Percentiles rank a stretch among this genome's conserved stretches.
Evolutionary conservation across 2,113 vertebrate genomes (phyloP).

Genomic region (Setophaga petechia): DNA sequence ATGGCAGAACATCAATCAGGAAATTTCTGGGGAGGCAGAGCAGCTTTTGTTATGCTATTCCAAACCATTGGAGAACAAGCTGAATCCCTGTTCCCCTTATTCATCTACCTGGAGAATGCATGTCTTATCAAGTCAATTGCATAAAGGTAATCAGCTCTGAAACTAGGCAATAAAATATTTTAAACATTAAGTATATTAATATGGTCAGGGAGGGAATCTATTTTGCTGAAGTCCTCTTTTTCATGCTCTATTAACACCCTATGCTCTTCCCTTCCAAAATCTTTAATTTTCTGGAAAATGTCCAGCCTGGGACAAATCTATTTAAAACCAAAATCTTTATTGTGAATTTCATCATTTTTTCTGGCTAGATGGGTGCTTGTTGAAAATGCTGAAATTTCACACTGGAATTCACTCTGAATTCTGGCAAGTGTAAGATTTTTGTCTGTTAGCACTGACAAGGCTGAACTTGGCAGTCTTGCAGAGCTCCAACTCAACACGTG

Average conservation of each 20-base stretch:
- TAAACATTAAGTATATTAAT: not conserved
- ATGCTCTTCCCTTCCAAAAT: not conserved
- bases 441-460: not conserved
- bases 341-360: slow-evolving; percentile 13
- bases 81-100: not conserved
- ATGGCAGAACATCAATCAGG: not conserved
- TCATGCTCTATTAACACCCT: not conserved
- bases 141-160: not conserved
- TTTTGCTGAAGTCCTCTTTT: not conserved
- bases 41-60: not conserved
- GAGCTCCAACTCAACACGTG: slow-evolving; percentile 12
- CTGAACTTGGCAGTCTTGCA: not conserved
- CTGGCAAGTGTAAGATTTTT: not conserved
- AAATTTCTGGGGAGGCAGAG: not conserved
- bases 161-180: slow-evolving; percentile 12
- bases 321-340: not conserved
- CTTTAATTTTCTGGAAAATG: not conserved
- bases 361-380: not conserved
- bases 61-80: not conserved
- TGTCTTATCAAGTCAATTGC: not conserved
- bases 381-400: slow-evolving; percentile 28
- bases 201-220: not conserved
- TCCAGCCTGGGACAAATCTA: not conserved
- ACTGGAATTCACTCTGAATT: not conserved
- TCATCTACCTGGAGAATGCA: not conserved